A percentile compares a stretch with the other conserved stretches of the same genome.
Conservation (phyloP, 2,113 vertebrate species). For the Otolemur garnettii region DNA sequence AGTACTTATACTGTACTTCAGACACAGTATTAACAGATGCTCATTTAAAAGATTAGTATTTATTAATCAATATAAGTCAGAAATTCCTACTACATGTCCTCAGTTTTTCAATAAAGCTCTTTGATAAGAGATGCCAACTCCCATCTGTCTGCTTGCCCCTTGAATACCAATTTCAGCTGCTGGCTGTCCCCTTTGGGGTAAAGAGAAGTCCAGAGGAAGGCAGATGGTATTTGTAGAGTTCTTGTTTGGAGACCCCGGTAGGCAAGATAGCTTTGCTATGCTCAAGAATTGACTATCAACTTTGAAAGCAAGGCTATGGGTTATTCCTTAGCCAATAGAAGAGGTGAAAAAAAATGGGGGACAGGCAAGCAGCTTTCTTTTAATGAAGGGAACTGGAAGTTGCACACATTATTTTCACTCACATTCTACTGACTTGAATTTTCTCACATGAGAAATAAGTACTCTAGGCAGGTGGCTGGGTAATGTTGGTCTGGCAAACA, state of each 20-base stretch:
- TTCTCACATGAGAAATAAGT: not conserved
- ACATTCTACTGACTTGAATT: not conserved
- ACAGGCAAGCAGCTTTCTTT: not conserved
- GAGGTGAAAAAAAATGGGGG: not conserved
- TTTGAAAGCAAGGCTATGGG: not conserved
- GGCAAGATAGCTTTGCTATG: not conserved
- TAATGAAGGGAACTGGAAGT: not conserved
- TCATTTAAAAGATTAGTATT: constrained; percentile 21
- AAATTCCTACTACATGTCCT: not conserved
- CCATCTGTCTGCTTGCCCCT: not conserved
- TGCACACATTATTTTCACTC: not conserved
- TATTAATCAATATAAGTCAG: not conserved
- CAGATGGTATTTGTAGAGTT: too few species aligned
- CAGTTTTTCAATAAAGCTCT: not conserved
- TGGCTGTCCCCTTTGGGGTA: not conserved
- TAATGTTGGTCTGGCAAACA: not conserved
- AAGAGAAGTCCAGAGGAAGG: not conserved
- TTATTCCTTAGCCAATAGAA: not conserved
- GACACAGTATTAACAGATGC: not conserved
- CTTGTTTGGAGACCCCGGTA: not conserved
- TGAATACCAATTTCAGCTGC: not conserved
- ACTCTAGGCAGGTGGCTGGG: not conserved
- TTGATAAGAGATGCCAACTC: not conserved
- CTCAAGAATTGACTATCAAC: not conserved
- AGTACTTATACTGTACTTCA: not conserved